Conservation (phyloP, 2,888 invertebrate genomes). For the Eumacrocentrus americanus region DNA sequence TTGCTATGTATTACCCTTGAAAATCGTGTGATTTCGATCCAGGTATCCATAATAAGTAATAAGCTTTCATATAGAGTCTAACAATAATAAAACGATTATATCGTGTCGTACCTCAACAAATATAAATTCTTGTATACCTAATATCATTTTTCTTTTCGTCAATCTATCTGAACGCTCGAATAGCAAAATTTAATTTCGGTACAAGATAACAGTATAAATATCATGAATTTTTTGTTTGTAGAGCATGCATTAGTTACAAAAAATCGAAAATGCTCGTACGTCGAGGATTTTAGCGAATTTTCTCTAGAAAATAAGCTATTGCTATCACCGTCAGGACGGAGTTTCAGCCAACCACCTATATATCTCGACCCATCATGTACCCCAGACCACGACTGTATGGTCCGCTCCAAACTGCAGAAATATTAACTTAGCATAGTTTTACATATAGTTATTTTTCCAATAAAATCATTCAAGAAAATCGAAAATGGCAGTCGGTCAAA, state of each 20-base stretch:
- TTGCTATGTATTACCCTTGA: not conserved
- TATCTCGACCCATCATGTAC: no score
- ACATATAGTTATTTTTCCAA: no score
- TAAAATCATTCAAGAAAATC: no score
- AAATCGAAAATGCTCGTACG: conserved; percentile 28
- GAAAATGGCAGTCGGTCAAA: no score
- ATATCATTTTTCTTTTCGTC: conserved; percentile 29
- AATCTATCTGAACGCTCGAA: conserved; percentile 34
- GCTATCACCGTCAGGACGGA: no score
- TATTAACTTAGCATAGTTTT: no score
- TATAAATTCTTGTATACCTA: conserved; percentile 26
- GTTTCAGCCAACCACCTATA: no score
- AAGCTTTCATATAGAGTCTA: conserved; percentile 10
- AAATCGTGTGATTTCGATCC: not conserved
- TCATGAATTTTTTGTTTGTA: conserved; percentile 46
- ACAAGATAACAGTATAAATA: conserved; percentile 28
- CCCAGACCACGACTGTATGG: no score
- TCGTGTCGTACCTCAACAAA: conserved; percentile 32
- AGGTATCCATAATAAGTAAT: no score
- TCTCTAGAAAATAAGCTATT: no score
- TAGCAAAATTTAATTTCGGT: not conserved
- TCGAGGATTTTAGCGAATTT: not conserved
- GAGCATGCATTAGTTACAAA: not conserved
- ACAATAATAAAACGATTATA: conserved; percentile 34
- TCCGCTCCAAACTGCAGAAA: no score